These are phyloP conservation scores for Caenorhabditis imperialis DNA, from an alignment of 2,888 invertebrate genomes.

Conservation along the genomic window DNA sequence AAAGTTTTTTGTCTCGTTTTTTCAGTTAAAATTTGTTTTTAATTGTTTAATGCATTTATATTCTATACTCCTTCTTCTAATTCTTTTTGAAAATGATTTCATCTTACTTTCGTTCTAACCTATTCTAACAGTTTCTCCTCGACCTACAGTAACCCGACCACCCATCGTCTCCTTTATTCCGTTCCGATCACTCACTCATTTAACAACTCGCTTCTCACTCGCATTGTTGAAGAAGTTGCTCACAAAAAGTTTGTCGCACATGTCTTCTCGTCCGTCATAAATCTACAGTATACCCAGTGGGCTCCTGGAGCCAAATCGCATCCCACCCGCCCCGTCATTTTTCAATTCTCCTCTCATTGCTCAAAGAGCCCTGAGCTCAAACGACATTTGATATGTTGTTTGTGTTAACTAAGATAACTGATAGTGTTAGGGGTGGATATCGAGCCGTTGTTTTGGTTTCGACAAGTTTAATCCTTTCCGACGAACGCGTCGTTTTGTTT, in stretches of 20 bases:
- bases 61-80: too few relatives aligned
- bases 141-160: too few relatives aligned
- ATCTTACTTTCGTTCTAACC: too few relatives aligned
- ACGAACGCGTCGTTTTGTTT: too few relatives aligned
- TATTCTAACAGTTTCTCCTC: too few relatives aligned
- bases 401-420: conserved; percentile 54
- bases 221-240: not conserved
- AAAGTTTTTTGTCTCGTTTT: too few relatives aligned
- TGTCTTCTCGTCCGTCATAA: conserved; percentile 48
- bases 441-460: not conserved
- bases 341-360: conserved; percentile 36
- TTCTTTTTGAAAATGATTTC: too few relatives aligned
- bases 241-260: conserved; percentile 37
- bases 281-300: conserved; percentile 35
- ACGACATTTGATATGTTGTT: conserved; percentile 56
- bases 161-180: conserved; percentile 22
- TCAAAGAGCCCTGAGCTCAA: not conserved
- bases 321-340: conserved; percentile 16
- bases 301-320: not conserved
- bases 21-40: too few relatives aligned
- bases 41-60: too few relatives aligned
- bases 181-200: conserved; percentile 26
- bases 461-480: too few relatives aligned
- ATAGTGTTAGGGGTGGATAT: conserved; percentile 17
- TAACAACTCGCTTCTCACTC: conserved; percentile 28